phyloP scores from a whole-genome alignment of 1,140 invertebrate species.

The Macrocentrus cingulum region DNA sequence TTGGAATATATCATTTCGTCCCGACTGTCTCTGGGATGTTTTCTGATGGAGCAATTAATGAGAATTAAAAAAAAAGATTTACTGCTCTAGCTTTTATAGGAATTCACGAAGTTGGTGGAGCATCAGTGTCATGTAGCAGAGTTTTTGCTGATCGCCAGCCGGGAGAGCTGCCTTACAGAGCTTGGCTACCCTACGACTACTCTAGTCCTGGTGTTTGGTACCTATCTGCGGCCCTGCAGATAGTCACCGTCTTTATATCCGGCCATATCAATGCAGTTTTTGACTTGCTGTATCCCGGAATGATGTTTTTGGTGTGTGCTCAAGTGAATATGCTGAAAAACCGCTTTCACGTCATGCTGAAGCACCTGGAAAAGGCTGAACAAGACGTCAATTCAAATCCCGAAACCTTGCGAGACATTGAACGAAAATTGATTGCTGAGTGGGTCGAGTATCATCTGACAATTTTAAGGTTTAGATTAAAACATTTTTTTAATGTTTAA shows the following conservation, averaged over 20 bases:
- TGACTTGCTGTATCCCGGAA: conserved; percentile 8
- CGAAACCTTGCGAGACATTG: not conserved
- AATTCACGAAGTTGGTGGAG: no score
- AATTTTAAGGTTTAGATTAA: not conserved
- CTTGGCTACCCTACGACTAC: conserved; percentile 10
- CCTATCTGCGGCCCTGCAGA: not conserved
- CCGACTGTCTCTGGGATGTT: no score
- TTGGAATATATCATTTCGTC: no score
- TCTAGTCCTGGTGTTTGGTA: not conserved
- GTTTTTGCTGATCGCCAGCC: no score
- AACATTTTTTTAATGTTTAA: not conserved
- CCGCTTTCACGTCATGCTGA: not conserved
- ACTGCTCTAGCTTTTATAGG: no score
- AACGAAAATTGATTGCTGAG: conserved; percentile 1
- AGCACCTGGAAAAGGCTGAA: not conserved
- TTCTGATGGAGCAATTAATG: no score
- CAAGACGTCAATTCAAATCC: not conserved
- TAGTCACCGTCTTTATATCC: not conserved
- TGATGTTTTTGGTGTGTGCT: conserved; percentile 6
- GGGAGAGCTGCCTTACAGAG: not conserved
- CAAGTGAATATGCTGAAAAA: conserved; percentile 1
- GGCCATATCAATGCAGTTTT: not conserved
- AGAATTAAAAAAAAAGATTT: no score
- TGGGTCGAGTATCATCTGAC: conserved; percentile 5
- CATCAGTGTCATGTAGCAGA: no score